Base-by-base conservation (phyloP, 1,140 invertebrate genomes). In the Lucilia cuprina region DNA sequence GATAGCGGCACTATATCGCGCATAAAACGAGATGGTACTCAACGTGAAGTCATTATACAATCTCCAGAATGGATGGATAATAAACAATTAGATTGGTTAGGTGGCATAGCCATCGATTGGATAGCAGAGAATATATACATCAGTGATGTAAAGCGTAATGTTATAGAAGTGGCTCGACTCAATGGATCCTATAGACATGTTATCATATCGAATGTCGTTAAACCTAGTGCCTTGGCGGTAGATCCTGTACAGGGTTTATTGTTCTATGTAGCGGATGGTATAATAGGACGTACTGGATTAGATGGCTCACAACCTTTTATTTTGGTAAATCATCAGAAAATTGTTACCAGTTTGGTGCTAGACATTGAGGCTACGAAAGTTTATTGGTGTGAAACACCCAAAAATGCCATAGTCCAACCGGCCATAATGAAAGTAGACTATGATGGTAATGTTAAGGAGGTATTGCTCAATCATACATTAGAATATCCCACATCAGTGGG, bases 51-150 rank as follows among this genome's bases (percentile, higher is more conserved):
- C 30, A 95, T 91, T 30, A 84, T 93, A 49, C 91, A 91, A 83
- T 92, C 92, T 84, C 89, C 89, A 0, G 92, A 91, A 77, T 92
- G 94, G 75, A 93, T 94, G 74, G 87, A 86, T 0, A 85, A 87
- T 30, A 90, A 88, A 85, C 86, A 88, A 34, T 86, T 89, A 82
- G 90, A 91, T 74, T 91, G 90, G 89, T 74, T 90, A 8, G 91
- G 91, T 1, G 90, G 90, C 55, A 91, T 98, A 34, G 96, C 96
- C 0, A 93, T 98, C 30, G 97, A 98, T 91, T 97, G 96, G 96
- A 93, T 96, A 25, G 95, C 95, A 13, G 93, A 95, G 35, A 98
- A 98, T 91, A 93, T 99, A 49, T 98, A 98, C 90, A 98, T 97
- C 97, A 95, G 96, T 77, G 97, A 98, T 89, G 96, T 96, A 2